Percentiles rank a stretch among this genome's conserved stretches.
These are phyloP conservation scores for Himalopsyche anomala DNA, from an alignment of 2,888 invertebrate genomes.

Conservation along the genomic window DNA sequence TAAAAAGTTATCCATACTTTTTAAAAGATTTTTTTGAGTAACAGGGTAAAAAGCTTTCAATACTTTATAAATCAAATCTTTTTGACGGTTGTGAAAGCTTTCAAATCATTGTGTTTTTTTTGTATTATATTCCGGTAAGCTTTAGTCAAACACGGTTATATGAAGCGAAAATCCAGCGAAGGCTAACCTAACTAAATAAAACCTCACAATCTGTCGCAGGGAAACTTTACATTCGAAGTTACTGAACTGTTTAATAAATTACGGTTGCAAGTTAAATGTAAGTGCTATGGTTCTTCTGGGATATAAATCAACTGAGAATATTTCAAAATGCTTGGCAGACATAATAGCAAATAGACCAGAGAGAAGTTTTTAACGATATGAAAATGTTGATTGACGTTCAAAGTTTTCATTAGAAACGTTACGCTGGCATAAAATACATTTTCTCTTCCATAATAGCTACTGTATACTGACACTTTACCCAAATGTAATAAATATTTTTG, in stretches of 20 bases:
- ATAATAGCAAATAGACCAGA: background rate
- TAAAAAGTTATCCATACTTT: too few species aligned
- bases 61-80: slow-evolving; percentile 22
- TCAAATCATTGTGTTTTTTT: slow-evolving; percentile 40
- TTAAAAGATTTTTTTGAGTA: background rate
- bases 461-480: too few species aligned
- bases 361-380: slow-evolving; percentile 23
- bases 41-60: background rate
- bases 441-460: too few species aligned
- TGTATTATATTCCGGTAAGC: slow-evolving; percentile 34
- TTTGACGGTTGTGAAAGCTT: slow-evolving; percentile 19
- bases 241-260: slow-evolving; percentile 27
- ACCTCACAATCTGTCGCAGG: slow-evolving; percentile 18
- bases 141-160: slow-evolving; percentile 27
- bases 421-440: too few species aligned
- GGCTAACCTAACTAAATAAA: slow-evolving; percentile 36
- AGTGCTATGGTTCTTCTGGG: background rate
- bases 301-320: background rate
- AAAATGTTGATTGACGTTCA: background rate
- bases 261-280: slow-evolving; percentile 31
- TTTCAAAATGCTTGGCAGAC: slow-evolving; percentile 1
- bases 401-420: too few species aligned
- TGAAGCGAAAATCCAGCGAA: slow-evolving; percentile 18
- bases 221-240: slow-evolving; percentile 27
- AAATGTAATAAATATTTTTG: too few species aligned